These are phyloP conservation scores for Ormyrus rosae DNA, from an alignment of 2,888 invertebrate genomes.

Conservation along the genomic window DNA sequence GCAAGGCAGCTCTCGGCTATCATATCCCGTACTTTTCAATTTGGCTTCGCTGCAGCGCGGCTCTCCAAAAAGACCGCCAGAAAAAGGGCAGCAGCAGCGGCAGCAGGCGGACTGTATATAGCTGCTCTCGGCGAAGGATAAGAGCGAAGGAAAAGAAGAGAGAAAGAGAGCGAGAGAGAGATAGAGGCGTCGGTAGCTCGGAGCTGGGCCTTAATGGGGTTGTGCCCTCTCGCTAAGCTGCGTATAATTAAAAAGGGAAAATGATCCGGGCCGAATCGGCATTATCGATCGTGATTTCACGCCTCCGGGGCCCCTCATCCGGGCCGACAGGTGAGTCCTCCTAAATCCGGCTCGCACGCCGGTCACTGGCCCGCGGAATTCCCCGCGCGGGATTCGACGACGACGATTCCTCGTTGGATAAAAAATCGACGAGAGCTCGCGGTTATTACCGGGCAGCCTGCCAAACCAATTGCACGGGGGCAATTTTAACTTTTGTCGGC, in stretches of 20 bases:
- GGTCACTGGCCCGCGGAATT: neutral
- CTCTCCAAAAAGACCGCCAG: conserved; percentile 45
- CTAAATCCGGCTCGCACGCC: neutral
- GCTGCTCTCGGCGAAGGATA: conserved; percentile 42
- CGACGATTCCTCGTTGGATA: neutral
- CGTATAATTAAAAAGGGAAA: conserved; percentile 70
- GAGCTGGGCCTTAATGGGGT: conserved; percentile 66
- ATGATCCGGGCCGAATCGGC: conserved; percentile 67
- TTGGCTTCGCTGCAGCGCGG: conserved; percentile 40
- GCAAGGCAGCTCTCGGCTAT: no score
- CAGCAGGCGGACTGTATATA: neutral
- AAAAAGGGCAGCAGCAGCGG: neutral
- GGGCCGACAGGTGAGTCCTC: conserved; percentile 35
- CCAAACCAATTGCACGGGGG: conserved; percentile 31
- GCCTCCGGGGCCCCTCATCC: conserved; percentile 6
- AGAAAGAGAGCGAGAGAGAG: conserved; percentile 16
- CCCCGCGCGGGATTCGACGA: neutral
- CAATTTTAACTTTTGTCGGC: conserved; percentile 9
- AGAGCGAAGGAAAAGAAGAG: conserved; percentile 45
- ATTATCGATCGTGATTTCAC: conserved; percentile 66
- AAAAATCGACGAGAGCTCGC: conserved; percentile 8
- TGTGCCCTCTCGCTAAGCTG: conserved; percentile 66
- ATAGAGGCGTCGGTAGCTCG: conserved; percentile 1
- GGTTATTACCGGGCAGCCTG: conserved; percentile 43
- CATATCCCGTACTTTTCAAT: conserved; percentile 21